Evolutionary conservation across 2,888 invertebrate species (phyloP), one percentile per base, ranked within the genome.

Genomic region (Calameuta pallipes): DNA sequence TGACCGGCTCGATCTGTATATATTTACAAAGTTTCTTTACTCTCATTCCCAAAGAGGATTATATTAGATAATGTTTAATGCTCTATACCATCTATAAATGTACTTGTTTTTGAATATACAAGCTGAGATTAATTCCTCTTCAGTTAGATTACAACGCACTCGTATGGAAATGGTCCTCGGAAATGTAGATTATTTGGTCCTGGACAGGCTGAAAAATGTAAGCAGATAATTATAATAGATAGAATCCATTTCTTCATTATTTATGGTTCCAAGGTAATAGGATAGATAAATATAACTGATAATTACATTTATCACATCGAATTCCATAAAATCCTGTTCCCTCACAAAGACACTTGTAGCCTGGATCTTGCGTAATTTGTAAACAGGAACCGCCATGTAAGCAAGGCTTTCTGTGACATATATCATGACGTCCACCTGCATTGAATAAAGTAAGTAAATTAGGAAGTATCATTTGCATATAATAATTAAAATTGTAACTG

Each of bases 241-340:
- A 13, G 31, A 33, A 9, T 31, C 15, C 4, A 71, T 71, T 34
- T 15, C 12, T 71, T 68, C 82, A 13, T 31, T 33, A 37, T 80
- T 15, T 33, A 70, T 33, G 23, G 3, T 11, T 73, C 37, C 41
- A 30, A 30, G n/a, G n/a, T 80, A 23, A 80, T 1, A 3, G 15
- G 74, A 4, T 78, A 78, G 30, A 33, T 78, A n/a, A 68, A 4
- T 11, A 37, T 35, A 37, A 74, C 69, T 77, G 70, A 79, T 83
- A 86, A 86, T 91, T 92, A 94, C 96, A 94, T 93, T 93, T 94
- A 86, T 95, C 95, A 90, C 96, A 96, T 77, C 94, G 93, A 76
- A 93, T 92, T 0, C 97, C 96, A 87, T 95, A 95, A 89, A 92
- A 96, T 74, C 96, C 96, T n/a, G 95, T 95, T 77, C 95, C 95